Base-by-base conservation (phyloP, 2,888 invertebrate genomes). In the Mesodorylaimus sp. region DNA sequence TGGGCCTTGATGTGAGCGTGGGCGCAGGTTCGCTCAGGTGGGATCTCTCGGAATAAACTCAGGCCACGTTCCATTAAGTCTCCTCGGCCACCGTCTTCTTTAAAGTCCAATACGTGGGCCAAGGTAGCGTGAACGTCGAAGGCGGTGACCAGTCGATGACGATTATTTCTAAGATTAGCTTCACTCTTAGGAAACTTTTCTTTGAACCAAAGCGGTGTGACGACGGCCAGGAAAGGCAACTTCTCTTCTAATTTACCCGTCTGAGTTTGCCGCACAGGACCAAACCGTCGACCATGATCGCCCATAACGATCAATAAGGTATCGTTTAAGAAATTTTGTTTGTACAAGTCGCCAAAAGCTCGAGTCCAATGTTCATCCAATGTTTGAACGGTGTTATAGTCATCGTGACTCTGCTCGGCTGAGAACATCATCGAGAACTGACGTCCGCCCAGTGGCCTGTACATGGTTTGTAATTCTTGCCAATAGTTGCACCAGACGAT, bases 241-340 rank as follows among this genome's bases (percentile, higher is more conserved):
- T n/a, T n/a, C n/a, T n/a, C n/a, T n/a, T 68, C 67, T 16, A 66
- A 55, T 49, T 66, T 63, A 0, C 67, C 67, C 3, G 66, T 58
- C 51, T 60, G 64, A 1, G 65, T 63, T 45, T 59, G 57, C 37
- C 66, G 54, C 32, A 66, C 61, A 28, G 53, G 51, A 3, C 66
- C 66, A 48, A 64, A 66, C 29, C 67, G 55, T 53, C 61, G 60
- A n/a, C 67, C 67, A 51, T 67, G 67, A 50, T 67, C 67, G 48
- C 66, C 66, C 54, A 61, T 41, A 24, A 54, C 32, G 16, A 50
- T 19, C 26, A 50, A n/a, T 24, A 50, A 38, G 2, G 50, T 50
- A 29, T 50, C 52, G n/a, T 50, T 50, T 10, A 52, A 44, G 43
- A 19, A 45, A 47, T 41, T 32, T 24, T 44, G 3, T 10, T 3